Percentiles rank a stretch among this genome's conserved stretches.
Evolutionary conservation across 2,113 vertebrate genomes (phyloP).

Genomic region (Protomyctophum bolini): DNA sequence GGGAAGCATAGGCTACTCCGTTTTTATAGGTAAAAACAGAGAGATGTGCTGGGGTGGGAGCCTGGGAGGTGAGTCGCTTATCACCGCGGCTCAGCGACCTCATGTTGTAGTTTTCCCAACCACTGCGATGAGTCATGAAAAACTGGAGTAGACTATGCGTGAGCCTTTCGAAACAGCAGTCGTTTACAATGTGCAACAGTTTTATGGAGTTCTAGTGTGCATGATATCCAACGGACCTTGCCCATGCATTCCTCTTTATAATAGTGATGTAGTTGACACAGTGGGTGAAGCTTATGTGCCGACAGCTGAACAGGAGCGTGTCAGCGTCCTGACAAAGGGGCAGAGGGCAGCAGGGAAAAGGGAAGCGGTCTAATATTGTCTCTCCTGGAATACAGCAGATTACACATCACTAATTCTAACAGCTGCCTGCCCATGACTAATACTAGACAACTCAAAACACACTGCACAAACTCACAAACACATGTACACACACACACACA

Average conservation of each 20-base stretch:
- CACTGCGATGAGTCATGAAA: too few species aligned
- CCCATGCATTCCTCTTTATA: not conserved
- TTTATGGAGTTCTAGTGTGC: slow-evolving; percentile 6
- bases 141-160: too few species aligned
- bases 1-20: too few species aligned
- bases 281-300: slow-evolving; percentile 56
- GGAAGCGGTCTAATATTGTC: slow-evolving; percentile 26
- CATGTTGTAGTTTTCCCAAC: too few species aligned
- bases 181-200: slow-evolving; percentile 8
- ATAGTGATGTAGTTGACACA: not conserved
- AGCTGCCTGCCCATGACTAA: slow-evolving; percentile 20
- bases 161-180: too few species aligned
- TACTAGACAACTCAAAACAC: too few species aligned
- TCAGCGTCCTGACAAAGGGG: slow-evolving; percentile 45
- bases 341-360: slow-evolving; percentile 34
- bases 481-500: too few species aligned
- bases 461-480: too few species aligned
- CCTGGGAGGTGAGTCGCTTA: too few species aligned
- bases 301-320: slow-evolving; percentile 58
- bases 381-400: slow-evolving; percentile 45
- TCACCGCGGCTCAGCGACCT: too few species aligned
- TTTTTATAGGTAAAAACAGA: too few species aligned
- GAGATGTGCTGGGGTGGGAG: too few species aligned
- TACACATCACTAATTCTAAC: slow-evolving; percentile 53
- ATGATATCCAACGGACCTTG: slow-evolving; percentile 13